Evolutionary conservation across 2,113 vertebrate genomes (phyloP).

Genomic region (Dipodomys spectabilis): DNA sequence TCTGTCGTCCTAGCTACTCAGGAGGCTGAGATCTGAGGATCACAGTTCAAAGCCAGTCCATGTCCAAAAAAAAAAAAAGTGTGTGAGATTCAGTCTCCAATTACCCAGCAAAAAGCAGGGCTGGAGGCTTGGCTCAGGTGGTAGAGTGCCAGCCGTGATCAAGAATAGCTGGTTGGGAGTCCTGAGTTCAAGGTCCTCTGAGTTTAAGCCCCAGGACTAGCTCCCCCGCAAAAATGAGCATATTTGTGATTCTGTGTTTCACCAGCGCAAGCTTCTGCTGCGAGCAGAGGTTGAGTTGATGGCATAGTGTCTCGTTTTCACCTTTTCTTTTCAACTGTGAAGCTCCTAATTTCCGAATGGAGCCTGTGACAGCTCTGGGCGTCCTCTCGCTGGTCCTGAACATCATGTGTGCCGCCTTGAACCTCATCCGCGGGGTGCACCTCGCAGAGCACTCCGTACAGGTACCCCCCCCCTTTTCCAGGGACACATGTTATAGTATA

Average conservation of each 20-base stretch:
- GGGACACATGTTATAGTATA: background rate
- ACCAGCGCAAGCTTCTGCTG: background rate
- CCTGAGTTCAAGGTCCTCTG: no score
- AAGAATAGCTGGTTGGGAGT: no score
- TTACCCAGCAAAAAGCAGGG: no score
- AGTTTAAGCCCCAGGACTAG: no score
- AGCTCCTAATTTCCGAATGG: constrained; percentile 91
- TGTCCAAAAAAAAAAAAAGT: no score
- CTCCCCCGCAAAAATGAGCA: background rate
- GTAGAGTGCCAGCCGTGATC: no score
- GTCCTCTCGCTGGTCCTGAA: constrained; percentile 95
- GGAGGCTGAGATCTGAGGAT: no score
- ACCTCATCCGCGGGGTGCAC: constrained; percentile 95
- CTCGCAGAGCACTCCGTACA: constrained; percentile 94
- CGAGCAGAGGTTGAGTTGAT: constrained; percentile 33
- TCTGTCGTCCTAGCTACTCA: no score
- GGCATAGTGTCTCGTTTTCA: constrained; percentile 3
- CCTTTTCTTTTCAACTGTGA: background rate
- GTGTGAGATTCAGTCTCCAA: no score
- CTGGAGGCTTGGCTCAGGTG: no score
- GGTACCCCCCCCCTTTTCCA: constrained; percentile 83
- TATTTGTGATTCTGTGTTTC: constrained; percentile 13
- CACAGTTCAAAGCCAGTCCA: no score
- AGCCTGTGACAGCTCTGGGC: constrained; percentile 92
- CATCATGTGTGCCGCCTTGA: constrained; percentile 97